Conservation (phyloP, 1,140 invertebrate genomes). For the Ladona fulva region DNA sequence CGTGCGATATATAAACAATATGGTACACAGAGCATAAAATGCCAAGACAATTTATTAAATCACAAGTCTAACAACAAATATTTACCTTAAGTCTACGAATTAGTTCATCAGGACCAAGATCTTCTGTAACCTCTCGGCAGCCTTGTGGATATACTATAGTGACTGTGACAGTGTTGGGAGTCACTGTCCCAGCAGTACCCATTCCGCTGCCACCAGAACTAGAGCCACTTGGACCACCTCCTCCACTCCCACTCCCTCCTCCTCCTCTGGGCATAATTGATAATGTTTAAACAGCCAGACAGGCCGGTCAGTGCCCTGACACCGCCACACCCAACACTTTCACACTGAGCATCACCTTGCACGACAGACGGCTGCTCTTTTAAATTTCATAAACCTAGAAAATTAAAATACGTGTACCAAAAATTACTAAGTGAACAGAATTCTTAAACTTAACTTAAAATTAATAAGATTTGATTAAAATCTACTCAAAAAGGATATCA, state of each 20-base stretch:
- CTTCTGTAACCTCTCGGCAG: slow-evolving; percentile 80
- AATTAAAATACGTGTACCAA: neutral
- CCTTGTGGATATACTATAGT: slow-evolving; percentile 74
- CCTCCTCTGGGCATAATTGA: neutral
- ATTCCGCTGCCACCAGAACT: neutral
- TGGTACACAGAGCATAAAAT: too few relatives aligned
- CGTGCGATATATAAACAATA: too few relatives aligned
- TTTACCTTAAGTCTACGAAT: slow-evolving; percentile 83
- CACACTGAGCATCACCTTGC: neutral
- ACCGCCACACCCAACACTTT: neutral
- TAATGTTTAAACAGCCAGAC: neutral
- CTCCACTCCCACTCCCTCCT: neutral
- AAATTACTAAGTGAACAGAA: too few relatives aligned
- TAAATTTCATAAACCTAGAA: neutral
- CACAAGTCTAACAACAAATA: too few relatives aligned
- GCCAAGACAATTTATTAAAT: too few relatives aligned
- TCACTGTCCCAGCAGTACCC: neutral
- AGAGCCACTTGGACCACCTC: neutral
- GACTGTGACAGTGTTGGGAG: slow-evolving; percentile 16
- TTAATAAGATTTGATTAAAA: too few relatives aligned
- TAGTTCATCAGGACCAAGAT: slow-evolving; percentile 88
- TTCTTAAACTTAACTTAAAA: too few relatives aligned
- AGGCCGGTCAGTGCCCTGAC: neutral
- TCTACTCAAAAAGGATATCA: too few relatives aligned
- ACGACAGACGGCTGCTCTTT: neutral